phyloP scores from a whole-genome alignment of 2,888 invertebrate species.

The Hedya salicella region DNA sequence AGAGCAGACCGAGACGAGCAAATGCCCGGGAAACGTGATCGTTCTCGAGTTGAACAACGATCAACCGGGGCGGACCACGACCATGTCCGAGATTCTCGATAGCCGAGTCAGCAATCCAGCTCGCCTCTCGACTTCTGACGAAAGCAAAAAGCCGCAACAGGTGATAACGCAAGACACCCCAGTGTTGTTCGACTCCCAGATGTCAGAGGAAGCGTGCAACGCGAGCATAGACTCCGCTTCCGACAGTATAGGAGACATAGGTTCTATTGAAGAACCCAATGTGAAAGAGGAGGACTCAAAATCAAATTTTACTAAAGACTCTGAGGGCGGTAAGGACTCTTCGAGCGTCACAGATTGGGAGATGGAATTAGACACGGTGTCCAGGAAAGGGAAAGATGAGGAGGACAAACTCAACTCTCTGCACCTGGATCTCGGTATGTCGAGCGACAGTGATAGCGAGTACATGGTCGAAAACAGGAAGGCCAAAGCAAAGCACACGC shows the following conservation, averaged over 20 bases:
- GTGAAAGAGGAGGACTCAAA: constrained; percentile 64
- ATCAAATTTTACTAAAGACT: constrained; percentile 63
- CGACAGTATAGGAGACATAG: constrained; percentile 72
- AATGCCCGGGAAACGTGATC: constrained; percentile 76
- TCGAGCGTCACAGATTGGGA: constrained; percentile 85
- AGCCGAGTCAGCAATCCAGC: constrained; percentile 60
- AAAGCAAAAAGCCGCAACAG: constrained; percentile 57
- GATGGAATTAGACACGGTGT: constrained; percentile 85
- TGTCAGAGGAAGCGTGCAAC: constrained; percentile 72
- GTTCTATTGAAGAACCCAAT: constrained; percentile 63
- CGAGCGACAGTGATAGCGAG: constrained; percentile 80
- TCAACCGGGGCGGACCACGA: constrained; percentile 74
- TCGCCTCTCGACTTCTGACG: constrained; percentile 57
- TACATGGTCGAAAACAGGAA: constrained; percentile 70
- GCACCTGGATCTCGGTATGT: constrained; percentile 80
- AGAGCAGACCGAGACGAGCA: constrained; percentile 68
- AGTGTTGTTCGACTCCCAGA: constrained; percentile 76
- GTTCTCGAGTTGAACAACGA: constrained; percentile 80
- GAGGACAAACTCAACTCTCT: constrained; percentile 78
- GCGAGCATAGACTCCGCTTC: constrained; percentile 75
- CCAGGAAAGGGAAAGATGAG: constrained; percentile 74
- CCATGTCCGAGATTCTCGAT: constrained; percentile 79
- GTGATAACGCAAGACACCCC: constrained; percentile 85
- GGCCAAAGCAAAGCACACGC: constrained; percentile 65
- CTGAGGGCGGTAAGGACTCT: constrained; percentile 69